Evolutionary conservation across 2,797 vertebrate genomes (phyloP).

Genomic region (Amniataba percoides): DNA sequence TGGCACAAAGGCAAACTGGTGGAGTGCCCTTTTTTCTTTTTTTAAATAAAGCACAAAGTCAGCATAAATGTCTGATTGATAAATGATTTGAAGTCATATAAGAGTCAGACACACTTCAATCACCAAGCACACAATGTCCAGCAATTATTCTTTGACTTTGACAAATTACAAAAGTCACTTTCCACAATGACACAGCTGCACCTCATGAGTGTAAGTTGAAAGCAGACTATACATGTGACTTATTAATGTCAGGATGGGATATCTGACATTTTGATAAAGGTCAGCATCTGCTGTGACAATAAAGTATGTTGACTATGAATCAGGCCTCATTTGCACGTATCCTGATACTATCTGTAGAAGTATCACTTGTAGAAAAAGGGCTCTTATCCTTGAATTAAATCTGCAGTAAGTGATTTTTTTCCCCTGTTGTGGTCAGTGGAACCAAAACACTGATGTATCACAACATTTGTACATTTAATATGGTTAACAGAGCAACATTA

Average conservation of each 20-base stretch:
- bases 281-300: conserved; percentile 27
- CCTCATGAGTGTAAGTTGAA: too few relatives aligned
- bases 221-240: too few relatives aligned
- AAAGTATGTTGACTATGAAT: conserved; percentile 3
- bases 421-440: neutral
- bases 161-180: conserved; percentile 47
- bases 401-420: neutral
- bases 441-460: neutral
- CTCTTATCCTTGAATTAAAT: neutral
- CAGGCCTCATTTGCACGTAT: conserved; percentile 1
- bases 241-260: conserved; percentile 32
- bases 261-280: conserved; percentile 58
- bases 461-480: neutral
- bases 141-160: conserved; percentile 53
- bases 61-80: conserved; percentile 64
- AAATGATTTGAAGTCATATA: conserved; percentile 41
- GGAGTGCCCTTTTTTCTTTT: conserved; percentile 31
- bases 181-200: conserved; percentile 12
- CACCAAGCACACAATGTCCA: conserved; percentile 16
- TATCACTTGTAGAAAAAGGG: neutral
- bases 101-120: conserved; percentile 47
- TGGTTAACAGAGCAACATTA: neutral
- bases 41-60: conserved; percentile 44
- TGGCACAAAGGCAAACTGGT: conserved; percentile 56
- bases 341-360: neutral